Evolutionary conservation across 1,140 invertebrate genomes (phyloP), one percentile per base, ranked within the genome.

Genomic region (Aethina tumida): DNA sequence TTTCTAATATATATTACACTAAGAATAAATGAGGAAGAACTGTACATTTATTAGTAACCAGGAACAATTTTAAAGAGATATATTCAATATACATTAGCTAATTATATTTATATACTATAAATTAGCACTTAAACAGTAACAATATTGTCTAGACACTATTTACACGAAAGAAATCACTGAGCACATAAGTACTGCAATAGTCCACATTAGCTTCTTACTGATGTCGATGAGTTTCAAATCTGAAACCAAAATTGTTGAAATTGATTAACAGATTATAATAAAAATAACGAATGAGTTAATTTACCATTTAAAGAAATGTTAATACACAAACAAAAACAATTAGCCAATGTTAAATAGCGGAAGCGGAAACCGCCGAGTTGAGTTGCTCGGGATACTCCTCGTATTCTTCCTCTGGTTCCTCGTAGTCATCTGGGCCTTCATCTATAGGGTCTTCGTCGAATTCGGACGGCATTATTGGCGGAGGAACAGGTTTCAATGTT

Each of bases 361-460:
- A 55, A 34, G 54, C 50, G 13, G 53, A 55, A 15, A 56, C 39
- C n/a, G 59, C 59, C 14, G 55, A 51, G 39, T 62, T 62, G 18
- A 50, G 43, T 19, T 57, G 52, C 16, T 72, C 70, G n/a, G 64
- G 58, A 60, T 73, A 71, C 52, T 71, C 69, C 43, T 71, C 68
- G 53, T 71, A 70, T 22, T 71, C 69, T 12, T 69, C 65, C 47
- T 68, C 66, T 21, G 59, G 62, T 41, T 66, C 63, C 20, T 63
- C 63, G 35, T 71, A 68, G 50, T 71, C 68, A 36, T 64, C 67
- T 2, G 40, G 50, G 7, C 53, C 60, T 16, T 62, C 63, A 15
- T 65, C 67, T 15, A 58, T 56, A 1, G 49, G 45, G 31, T 64
- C 58, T 39, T 65, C 64, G 13, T 58, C 63, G 9, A 56, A 55